phyloP scores from a whole-genome alignment of 2,797 vertebrate genomes.

The Oreochromis grahami region DNA sequence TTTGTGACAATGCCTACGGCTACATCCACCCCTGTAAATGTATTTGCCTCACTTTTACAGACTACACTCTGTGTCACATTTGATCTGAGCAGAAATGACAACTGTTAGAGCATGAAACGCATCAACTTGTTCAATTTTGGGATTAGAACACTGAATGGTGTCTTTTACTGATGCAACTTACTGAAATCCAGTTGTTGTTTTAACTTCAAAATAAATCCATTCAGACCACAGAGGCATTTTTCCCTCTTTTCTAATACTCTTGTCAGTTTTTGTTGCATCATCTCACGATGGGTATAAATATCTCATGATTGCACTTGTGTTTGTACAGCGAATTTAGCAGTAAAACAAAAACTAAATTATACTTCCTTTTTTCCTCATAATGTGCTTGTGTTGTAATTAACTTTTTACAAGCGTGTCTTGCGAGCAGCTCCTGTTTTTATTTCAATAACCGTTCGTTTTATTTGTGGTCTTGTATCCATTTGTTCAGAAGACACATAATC shows the following conservation, averaged over 20 bases:
- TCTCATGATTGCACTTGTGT: background rate
- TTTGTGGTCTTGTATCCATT: background rate
- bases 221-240: constrained; percentile 19
- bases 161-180: constrained; percentile 68
- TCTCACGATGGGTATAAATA: background rate
- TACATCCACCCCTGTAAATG: constrained; percentile 9
- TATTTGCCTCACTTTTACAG: background rate
- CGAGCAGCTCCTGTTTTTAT: background rate
- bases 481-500: background rate
- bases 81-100: constrained; percentile 53
- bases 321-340: background rate
- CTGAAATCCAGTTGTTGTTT: constrained; percentile 64
- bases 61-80: constrained; percentile 30
- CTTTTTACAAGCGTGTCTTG: background rate
- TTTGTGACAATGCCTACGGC: constrained; percentile 1
- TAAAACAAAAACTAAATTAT: background rate
- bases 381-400: background rate
- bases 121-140: constrained; percentile 50
- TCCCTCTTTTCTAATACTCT: background rate
- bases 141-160: constrained; percentile 42
- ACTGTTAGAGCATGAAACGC: constrained; percentile 51
- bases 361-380: background rate
- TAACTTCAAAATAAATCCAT: constrained; percentile 42
- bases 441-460: background rate
- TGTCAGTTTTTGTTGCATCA: constrained; percentile 47